Evolutionary conservation across 2,797 vertebrate genomes (phyloP), one percentile per base, ranked within the genome.

Genomic region (Sitta carolinensis): DNA sequence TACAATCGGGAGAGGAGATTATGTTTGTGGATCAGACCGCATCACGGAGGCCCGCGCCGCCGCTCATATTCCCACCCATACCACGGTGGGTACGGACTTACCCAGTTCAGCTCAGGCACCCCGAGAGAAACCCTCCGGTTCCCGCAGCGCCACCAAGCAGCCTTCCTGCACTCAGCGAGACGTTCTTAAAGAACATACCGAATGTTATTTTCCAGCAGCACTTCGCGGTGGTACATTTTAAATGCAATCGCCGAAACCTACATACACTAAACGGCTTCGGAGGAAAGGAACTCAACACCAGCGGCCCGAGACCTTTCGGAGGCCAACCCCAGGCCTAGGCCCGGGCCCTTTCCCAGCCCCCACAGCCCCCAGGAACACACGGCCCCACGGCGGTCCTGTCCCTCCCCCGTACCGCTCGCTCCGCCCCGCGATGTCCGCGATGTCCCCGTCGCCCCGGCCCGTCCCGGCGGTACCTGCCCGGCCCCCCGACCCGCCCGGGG

Each of bases 21-120:
- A 45, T 5, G 30, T 43, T 61, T 68, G 34, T 78, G 76, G 84
- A 89, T 47, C 78, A 54, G 74, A 15, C 42, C 7, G 23, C 7
- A 4, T 0, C 16, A 5, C 22, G 32, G 57, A 32, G 40, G 38
- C 40, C 34, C 10, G 13, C 1, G 25, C 59, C 3, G 2, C 1
- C 0, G 4, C 34, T 59, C 20, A 0, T 0, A 7, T 1, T 12
- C 3, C 23, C 73, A 19, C 23, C 16, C 11, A 0, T 0, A 6
- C 2, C 50, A 14, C 25, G 0, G 2, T 1, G 42, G 4, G 8
- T 1, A 34, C 3, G 20, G 23, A 23, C 77, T 64, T 3, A 93
- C 89, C 73, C 0, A 1, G 36, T 0, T 3, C 57, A 32, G 21
- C n/a, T 10, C 7, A 0, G 32, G 9, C 51, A 2, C 0, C 26